Evolutionary conservation across 2,113 vertebrate genomes (phyloP).

Genomic region (Xenopus borealis): DNA sequence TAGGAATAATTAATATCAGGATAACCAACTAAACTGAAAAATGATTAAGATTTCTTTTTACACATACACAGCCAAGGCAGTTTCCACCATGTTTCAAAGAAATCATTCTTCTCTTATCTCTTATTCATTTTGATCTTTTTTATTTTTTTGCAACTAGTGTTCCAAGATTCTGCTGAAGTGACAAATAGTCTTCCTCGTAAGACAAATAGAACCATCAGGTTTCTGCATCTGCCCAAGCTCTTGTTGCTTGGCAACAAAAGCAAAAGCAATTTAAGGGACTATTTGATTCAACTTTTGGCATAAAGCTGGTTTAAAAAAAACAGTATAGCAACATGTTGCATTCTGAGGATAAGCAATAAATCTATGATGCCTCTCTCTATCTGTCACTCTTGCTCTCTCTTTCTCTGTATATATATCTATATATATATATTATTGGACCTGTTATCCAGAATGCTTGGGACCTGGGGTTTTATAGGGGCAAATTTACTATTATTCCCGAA

Average conservation of each 20-base stretch:
- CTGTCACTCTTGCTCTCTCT: neutral
- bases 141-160: conserved; percentile 35
- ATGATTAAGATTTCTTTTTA: conserved; percentile 68
- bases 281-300: conserved; percentile 30
- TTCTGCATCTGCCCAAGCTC: conserved; percentile 32
- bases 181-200: conserved; percentile 33
- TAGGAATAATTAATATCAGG: conserved; percentile 82
- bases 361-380: neutral
- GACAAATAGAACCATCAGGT: conserved; percentile 41
- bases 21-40: conserved; percentile 69
- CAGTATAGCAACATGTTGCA: conserved; percentile 30
- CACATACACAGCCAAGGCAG: conserved; percentile 53
- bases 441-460: too few species aligned
- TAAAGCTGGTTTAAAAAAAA: conserved; percentile 19
- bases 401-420: too few species aligned
- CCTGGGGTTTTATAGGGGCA: too few species aligned
- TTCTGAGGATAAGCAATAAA: neutral
- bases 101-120: conserved; percentile 27
- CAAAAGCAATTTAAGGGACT: conserved; percentile 33
- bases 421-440: too few species aligned
- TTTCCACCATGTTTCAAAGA: conserved; percentile 15
- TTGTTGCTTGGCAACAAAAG: conserved; percentile 38
- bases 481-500: too few species aligned
- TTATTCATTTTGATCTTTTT: conserved; percentile 40
- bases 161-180: conserved; percentile 33